These are phyloP conservation scores for Cheilosia vernalis DNA, from an alignment of 2,888 invertebrate species.

Conservation along the genomic window DNA sequence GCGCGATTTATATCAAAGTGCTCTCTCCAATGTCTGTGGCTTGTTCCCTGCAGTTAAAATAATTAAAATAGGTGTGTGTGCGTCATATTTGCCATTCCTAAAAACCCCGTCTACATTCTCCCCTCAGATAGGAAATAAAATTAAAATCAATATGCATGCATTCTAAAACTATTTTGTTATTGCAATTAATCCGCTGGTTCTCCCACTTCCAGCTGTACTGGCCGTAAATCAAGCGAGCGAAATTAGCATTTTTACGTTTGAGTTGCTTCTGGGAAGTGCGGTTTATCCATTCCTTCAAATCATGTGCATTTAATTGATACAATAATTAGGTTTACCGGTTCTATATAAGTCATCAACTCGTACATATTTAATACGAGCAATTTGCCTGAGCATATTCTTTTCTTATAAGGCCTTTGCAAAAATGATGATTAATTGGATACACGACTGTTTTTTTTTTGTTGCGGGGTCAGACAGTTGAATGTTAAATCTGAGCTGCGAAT, in stretches of 20 bases:
- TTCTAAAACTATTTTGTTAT: not conserved
- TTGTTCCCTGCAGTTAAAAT: too few relatives aligned
- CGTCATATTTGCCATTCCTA: too few relatives aligned
- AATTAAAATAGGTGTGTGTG: too few relatives aligned
- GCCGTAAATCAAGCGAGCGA: slow-evolving; percentile 7
- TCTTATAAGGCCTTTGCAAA: slow-evolving; percentile 2
- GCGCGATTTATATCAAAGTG: too few relatives aligned
- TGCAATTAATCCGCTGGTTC: slow-evolving; percentile 13
- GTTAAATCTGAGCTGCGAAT: slow-evolving; percentile 9
- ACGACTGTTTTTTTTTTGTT: not conserved
- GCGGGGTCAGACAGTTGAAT: not conserved
- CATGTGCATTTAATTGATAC: not conserved
- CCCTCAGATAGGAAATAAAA: slow-evolving; percentile 8
- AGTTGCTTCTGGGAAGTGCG: slow-evolving; percentile 34
- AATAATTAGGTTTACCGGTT: slow-evolving; percentile 1
- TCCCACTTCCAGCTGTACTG: not conserved
- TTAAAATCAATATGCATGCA: slow-evolving; percentile 4
- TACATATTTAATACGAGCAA: not conserved
- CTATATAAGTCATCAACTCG: not conserved
- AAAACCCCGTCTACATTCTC: not conserved
- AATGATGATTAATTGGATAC: slow-evolving; percentile 17
- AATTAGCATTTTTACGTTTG: slow-evolving; percentile 13
- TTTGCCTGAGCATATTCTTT: not conserved
- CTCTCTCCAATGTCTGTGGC: too few relatives aligned
- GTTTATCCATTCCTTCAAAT: slow-evolving; percentile 27